Conservation (phyloP, 2,888 invertebrate genomes). For the Dasypogon diadema region DNA sequence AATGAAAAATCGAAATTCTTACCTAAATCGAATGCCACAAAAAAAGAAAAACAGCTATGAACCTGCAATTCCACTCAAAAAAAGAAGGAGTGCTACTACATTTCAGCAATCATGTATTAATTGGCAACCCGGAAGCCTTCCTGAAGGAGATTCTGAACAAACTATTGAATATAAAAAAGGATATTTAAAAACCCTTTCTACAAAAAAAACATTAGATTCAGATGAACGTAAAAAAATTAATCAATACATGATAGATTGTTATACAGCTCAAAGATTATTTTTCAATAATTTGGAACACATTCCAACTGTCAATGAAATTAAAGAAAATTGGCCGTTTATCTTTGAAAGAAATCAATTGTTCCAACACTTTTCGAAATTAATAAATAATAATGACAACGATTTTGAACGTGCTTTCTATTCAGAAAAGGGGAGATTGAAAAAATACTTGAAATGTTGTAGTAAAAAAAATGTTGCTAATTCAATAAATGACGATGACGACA, state of each 20-base stretch:
- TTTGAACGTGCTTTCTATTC: no score
- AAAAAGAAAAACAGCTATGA: neutral
- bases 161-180: slow-evolving; percentile 16
- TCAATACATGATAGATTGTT: slow-evolving; percentile 21
- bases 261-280: slow-evolving; percentile 7
- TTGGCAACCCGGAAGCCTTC: slow-evolving; percentile 13
- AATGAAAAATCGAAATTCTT: slow-evolving; percentile 42
- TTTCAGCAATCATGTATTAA: slow-evolving; percentile 25
- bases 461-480: no score
- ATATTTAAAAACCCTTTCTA: neutral
- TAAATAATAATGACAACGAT: neutral
- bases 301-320: neutral
- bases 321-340: slow-evolving; percentile 21
- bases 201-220: neutral
- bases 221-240: neutral
- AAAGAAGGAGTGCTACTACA: slow-evolving; percentile 2
- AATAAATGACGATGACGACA: no score
- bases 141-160: neutral
- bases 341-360: slow-evolving; percentile 18
- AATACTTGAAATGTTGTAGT: no score
- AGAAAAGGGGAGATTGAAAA: no score
- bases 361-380: slow-evolving; percentile 28
- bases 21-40: slow-evolving; percentile 35
- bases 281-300: slow-evolving; percentile 38
- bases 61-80: slow-evolving; percentile 19